Percentiles rank a stretch among this genome's conserved stretches.
Conservation (phyloP, 2,113 vertebrate species). For the Paedocypris sp. region DNA sequence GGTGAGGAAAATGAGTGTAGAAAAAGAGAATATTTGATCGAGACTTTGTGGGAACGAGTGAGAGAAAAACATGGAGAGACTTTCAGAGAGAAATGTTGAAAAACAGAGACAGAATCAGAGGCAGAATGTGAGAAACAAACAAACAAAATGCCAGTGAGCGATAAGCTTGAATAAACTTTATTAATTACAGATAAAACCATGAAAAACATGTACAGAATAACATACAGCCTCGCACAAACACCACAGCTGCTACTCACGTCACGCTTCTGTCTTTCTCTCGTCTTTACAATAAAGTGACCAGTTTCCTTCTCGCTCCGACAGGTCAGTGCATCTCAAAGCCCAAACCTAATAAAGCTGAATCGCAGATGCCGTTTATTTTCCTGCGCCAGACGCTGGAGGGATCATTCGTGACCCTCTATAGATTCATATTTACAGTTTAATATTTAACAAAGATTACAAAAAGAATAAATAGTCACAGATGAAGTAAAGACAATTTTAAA, state of each 20-base stretch:
- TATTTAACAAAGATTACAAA: constrained; percentile 62
- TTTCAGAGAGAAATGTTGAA: background rate
- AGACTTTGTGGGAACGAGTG: background rate
- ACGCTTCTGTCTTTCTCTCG: constrained; percentile 69
- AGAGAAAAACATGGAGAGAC: background rate
- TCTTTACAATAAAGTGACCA: constrained; percentile 47
- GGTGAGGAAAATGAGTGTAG: too few species aligned
- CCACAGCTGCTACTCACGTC: constrained; percentile 74
- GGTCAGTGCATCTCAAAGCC: constrained; percentile 70
- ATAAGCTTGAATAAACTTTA: constrained; percentile 74
- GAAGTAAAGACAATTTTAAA: constrained; percentile 38
- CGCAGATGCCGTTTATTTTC: constrained; percentile 41
- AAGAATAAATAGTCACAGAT: constrained; percentile 59
- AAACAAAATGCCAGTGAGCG: background rate
- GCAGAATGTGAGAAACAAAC: background rate
- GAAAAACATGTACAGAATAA: constrained; percentile 86
- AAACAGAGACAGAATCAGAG: background rate
- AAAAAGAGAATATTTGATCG: too few species aligned
- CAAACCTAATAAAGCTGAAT: constrained; percentile 52
- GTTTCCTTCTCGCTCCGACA: constrained; percentile 62
- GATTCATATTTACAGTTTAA: constrained; percentile 55
- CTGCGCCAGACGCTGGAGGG: constrained; percentile 43
- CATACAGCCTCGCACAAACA: constrained; percentile 84
- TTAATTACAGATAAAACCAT: constrained; percentile 77
- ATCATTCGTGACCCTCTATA: constrained; percentile 52